Base-by-base conservation (phyloP, 2,113 vertebrate species). In the Elaphurus davidianus region DNA sequence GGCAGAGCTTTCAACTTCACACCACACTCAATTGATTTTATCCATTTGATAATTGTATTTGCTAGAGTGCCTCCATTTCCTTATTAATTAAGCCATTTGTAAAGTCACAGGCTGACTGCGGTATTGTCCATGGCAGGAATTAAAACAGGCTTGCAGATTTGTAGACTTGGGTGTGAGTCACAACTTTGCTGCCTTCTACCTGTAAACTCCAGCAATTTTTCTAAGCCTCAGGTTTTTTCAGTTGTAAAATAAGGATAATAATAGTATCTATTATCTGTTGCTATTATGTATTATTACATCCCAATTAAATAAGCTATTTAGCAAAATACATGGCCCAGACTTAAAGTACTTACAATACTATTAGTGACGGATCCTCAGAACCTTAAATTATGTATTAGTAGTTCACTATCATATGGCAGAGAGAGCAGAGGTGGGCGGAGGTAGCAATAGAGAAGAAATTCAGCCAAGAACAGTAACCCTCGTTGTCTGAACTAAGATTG, bases 81-180 rank as follows among this genome's bases (percentile, higher is more conserved):
- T 90, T 86, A 62, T 71, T 97, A 86, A 95, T 76, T 81, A 67
- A 47, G 33, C 47, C 81, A 47, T 52, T 79, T 96, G 92, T 82
- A 87, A 67, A 92, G 92, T 87, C 84, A 59, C 40, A n/a, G 15
- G 5, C 57, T 43, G 60, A 79, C 36, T 92, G 21, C 7, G 19
- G 25, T 52, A 74, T 54, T 12, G 27, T 81, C 17, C 2, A 5
- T 7, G 43, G 21, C 16, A 64, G 33, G 30, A 54, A 1, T 13
- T 52, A 43, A 33, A 90, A 43, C 7, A 47, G 33, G 25, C 50
- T 57, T 94, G 28, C 36, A 85, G 8, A 64, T 45, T 71, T 30
- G n/a, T 1, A 40, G 54, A 71, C 21, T 33, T 87, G 36, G n/a
- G 16, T 45, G n/a, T 74, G 74, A 91, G 82, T 78, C 74, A 16